Evolutionary conservation across 1,140 invertebrate species (phyloP), one percentile per base, ranked within the genome.

Genomic region (Stegodyphus dumicola): DNA sequence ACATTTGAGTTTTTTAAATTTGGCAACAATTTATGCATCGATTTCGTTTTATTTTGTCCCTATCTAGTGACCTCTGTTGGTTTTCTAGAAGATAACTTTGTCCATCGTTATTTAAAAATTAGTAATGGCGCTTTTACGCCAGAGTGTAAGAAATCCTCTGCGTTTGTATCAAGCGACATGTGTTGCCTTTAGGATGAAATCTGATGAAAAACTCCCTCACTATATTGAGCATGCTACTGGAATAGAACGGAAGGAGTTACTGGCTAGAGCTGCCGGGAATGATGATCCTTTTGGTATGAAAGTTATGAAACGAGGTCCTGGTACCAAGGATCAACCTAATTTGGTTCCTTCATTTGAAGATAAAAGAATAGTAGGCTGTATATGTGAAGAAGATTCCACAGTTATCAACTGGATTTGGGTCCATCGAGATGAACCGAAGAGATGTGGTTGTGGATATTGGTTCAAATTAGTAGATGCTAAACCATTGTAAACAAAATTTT

Each of bases 391-490:
- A 91, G 97, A 99, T 90, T 93, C 95, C 18, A 94, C 94, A 80
- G 92, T 93, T 86, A 93, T 99, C 87, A 95, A 94, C 89, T 99
- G 96, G 95, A 97, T 99, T 94, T 97, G 96, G 95, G 90, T 99
- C 88, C 94, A 98, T 90, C 93, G 95, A 90, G 97, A 95, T 17
- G 93, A 94, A 88, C 94, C 96, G 60, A 95, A 95, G 89, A 94
- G 98, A 87, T 99, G 98, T 89, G 95, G 95, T 89, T 99, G 98
- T 91, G 98, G 98, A 64, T 93, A 98, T 90, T 99, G 97, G 97
- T 99, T 97, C 92, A 97, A 98, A 92, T 92, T 99, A 87, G 93
- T 94, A 64, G 94, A 96, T 87, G 90, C 89, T 11, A 79, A 87
- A 69, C 80, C 80, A n/a, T 49, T 87, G 11, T 87, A 77, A 71